Evolutionary conservation across 2,797 vertebrate species (phyloP).

Genomic region (Valencia hispanica): DNA sequence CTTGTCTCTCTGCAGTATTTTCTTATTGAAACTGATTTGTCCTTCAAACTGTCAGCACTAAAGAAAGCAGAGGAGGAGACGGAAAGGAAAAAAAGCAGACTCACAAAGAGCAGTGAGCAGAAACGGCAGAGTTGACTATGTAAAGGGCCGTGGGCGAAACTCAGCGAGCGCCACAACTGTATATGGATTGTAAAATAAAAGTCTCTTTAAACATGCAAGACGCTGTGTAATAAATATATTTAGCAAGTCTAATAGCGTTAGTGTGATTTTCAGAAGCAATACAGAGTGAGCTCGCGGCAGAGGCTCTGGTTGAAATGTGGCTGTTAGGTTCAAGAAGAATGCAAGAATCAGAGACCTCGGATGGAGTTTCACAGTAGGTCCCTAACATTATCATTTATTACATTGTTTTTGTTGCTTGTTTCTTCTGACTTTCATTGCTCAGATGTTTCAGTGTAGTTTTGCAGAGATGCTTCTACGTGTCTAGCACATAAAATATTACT

Average conservation of each 20-base stretch:
- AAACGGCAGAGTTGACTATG: constrained; percentile 66
- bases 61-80: constrained; percentile 32
- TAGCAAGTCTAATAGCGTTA: constrained; percentile 70
- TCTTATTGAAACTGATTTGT: constrained; percentile 32
- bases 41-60: constrained; percentile 35
- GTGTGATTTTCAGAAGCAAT: constrained; percentile 46
- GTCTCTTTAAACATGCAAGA: constrained; percentile 80
- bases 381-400: neutral
- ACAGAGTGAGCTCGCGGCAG: constrained; percentile 20
- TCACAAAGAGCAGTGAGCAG: constrained; percentile 21
- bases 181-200: constrained; percentile 80
- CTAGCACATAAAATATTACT: neutral
- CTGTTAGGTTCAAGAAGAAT: constrained; percentile 31
- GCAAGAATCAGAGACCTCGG: constrained; percentile 15
- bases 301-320: constrained; percentile 35
- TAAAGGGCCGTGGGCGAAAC: constrained; percentile 53
- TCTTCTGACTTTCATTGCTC: neutral
- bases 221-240: constrained; percentile 76
- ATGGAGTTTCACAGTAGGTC: constrained; percentile 61
- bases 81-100: constrained; percentile 26
- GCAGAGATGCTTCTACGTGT: neutral
- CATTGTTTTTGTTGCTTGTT: neutral
- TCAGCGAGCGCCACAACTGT: constrained; percentile 50
- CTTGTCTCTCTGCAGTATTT: constrained; percentile 22
- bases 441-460: neutral